Percentiles rank a stretch among this genome's conserved stretches.
These are phyloP conservation scores for Notodonta dromedarius DNA, from an alignment of 2,888 invertebrate species.

Conservation along the genomic window DNA sequence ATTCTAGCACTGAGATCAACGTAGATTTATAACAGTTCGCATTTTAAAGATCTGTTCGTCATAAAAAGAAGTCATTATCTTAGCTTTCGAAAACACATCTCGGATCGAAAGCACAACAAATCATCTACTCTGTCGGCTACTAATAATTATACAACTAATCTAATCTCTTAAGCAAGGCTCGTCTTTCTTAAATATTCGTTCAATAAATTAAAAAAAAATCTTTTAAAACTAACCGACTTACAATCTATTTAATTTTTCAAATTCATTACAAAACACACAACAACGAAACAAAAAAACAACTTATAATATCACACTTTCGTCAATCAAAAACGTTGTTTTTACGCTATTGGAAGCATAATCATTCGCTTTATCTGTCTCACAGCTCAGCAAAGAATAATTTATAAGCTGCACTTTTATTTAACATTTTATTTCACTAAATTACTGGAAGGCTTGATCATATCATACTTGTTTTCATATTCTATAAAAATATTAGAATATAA, in stretches of 20 bases:
- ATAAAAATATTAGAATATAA: conserved; percentile 84
- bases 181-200: conserved; percentile 81
- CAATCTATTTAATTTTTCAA: conserved; percentile 54
- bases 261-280: conserved; percentile 81
- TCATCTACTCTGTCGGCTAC: conserved; percentile 59
- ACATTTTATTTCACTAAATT: conserved; percentile 73
- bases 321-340: conserved; percentile 63
- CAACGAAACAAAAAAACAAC: conserved; percentile 81
- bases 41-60: neutral
- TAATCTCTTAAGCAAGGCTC: conserved; percentile 82
- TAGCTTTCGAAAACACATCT: conserved; percentile 1
- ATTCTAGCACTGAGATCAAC: conserved; percentile 44
- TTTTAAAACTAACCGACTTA: conserved; percentile 71
- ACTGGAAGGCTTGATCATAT: conserved; percentile 84
- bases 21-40: conserved; percentile 4
- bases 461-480: conserved; percentile 79
- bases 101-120: conserved; percentile 52
- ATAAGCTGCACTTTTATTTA: conserved; percentile 70
- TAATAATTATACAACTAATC: conserved; percentile 73
- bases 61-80: neutral
- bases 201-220: conserved; percentile 75
- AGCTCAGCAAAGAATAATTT: conserved; percentile 75
- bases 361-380: conserved; percentile 68
- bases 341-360: conserved; percentile 75
- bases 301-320: conserved; percentile 82